These are phyloP conservation scores for Penelope pileata DNA, from an alignment of 2,113 vertebrate species.

Conservation along the genomic window DNA sequence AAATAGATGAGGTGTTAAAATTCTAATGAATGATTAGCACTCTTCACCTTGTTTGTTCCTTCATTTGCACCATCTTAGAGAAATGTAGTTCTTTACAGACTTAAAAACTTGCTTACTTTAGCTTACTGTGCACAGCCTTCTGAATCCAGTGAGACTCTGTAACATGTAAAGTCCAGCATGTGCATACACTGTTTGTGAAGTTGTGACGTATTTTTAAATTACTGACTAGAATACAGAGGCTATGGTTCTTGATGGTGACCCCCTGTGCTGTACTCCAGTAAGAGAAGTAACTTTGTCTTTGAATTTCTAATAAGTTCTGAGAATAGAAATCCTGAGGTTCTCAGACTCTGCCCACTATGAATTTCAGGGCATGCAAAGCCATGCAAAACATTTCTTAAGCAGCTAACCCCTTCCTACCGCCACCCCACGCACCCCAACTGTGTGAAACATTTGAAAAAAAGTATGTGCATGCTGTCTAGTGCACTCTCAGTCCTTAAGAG, in stretches of 20 bases:
- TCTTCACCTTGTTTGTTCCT: background rate
- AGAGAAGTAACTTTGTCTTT: slow-evolving; percentile 27
- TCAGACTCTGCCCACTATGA: background rate
- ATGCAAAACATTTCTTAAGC: background rate
- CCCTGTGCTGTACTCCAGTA: background rate
- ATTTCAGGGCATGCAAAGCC: slow-evolving; percentile 33
- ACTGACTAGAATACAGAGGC: background rate
- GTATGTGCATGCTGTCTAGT: background rate
- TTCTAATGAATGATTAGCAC: slow-evolving; percentile 4
- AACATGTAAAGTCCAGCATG: background rate
- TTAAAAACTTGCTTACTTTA: slow-evolving; percentile 5
- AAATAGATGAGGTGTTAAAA: background rate
- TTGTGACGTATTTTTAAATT: slow-evolving; percentile 28
- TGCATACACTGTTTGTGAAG: background rate
- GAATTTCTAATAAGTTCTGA: slow-evolving; percentile 30
- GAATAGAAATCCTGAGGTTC: slow-evolving; percentile 45
- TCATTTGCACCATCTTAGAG: background rate
- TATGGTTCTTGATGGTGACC: background rate
- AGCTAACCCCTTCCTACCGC: background rate
- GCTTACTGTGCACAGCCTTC: background rate
- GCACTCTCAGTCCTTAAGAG: background rate
- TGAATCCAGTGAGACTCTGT: background rate
- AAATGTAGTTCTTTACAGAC: background rate
- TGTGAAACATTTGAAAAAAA: slow-evolving; percentile 26
- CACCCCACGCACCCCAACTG: background rate